phyloP scores from a whole-genome alignment of 2,888 invertebrate genomes.

The Ganaspis brasiliensis region DNA sequence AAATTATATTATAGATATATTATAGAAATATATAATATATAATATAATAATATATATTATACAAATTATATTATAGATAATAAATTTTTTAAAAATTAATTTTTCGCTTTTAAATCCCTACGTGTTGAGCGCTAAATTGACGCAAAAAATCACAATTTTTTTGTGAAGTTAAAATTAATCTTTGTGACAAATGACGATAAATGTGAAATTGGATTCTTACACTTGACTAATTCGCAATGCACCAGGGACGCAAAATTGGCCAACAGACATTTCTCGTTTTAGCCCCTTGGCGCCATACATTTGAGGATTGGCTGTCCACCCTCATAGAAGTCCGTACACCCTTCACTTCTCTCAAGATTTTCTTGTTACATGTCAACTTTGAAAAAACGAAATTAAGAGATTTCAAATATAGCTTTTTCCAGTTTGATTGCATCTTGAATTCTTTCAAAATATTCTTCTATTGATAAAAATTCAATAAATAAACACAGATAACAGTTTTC shows the following conservation, averaged over 20 bases:
- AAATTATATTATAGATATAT: no score
- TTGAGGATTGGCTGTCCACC: slow-evolving; percentile 32
- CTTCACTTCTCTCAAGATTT: slow-evolving; percentile 20
- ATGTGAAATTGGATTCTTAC: slow-evolving; percentile 13
- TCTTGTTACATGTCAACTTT: not conserved
- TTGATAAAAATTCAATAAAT: no score
- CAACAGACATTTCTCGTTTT: slow-evolving; percentile 11
- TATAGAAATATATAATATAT: no score
- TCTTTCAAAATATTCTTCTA: no score
- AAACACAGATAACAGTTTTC: no score
- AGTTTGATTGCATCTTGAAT: no score
- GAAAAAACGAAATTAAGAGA: not conserved
- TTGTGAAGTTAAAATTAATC: not conserved
- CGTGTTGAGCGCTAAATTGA: no score
- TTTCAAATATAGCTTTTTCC: not conserved
- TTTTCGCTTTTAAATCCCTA: no score
- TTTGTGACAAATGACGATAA: not conserved
- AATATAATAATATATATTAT: no score
- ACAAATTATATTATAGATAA: no score
- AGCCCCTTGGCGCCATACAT: slow-evolving; percentile 22
- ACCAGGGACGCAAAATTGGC: not conserved
- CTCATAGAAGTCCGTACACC: slow-evolving; percentile 8
- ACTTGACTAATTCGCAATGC: slow-evolving; percentile 16
- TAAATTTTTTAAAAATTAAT: no score
- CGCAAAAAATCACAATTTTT: no score